These are phyloP conservation scores for Drosophila sturtevanti DNA, from an alignment of 1,140 invertebrate genomes.

Conservation along the genomic window DNA sequence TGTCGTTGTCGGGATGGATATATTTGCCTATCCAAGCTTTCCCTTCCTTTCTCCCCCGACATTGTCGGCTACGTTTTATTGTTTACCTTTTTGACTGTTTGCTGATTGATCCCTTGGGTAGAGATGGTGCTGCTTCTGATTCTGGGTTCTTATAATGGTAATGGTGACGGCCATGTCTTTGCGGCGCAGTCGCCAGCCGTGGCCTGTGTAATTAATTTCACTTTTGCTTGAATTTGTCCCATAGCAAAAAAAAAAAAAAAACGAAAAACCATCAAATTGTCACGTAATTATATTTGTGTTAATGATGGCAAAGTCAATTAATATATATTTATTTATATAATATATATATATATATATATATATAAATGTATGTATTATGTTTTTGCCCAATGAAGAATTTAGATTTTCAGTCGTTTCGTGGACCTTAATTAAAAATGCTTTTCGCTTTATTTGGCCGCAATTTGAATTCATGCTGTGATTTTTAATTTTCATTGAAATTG, in stretches of 20 bases:
- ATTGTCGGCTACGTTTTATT: conserved; percentile 51
- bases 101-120: conserved; percentile 78
- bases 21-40: conserved; percentile 1
- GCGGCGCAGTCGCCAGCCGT: neutral
- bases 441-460: conserved; percentile 32
- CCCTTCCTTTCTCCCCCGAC: neutral
- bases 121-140: neutral
- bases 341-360: neutral
- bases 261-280: conserved; percentile 70
- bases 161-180: conserved; percentile 2
- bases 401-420: conserved; percentile 38
- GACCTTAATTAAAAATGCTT: conserved; percentile 68
- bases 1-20: conserved; percentile 40
- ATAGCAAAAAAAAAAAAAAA: conserved; percentile 38
- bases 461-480: conserved; percentile 66
- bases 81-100: conserved; percentile 71
- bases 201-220: conserved; percentile 68
- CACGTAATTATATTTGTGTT: conserved; percentile 80
- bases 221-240: conserved; percentile 52
- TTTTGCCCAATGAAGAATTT: conserved; percentile 61
- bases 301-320: conserved; percentile 80
- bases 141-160: neutral
- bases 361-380: too few relatives aligned
- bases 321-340: conserved; percentile 26
- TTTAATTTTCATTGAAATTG: conserved; percentile 71